Evolutionary conservation across 2,888 invertebrate species (phyloP), one percentile per base, ranked within the genome.

Genomic region (Deilephila porcellus): DNA sequence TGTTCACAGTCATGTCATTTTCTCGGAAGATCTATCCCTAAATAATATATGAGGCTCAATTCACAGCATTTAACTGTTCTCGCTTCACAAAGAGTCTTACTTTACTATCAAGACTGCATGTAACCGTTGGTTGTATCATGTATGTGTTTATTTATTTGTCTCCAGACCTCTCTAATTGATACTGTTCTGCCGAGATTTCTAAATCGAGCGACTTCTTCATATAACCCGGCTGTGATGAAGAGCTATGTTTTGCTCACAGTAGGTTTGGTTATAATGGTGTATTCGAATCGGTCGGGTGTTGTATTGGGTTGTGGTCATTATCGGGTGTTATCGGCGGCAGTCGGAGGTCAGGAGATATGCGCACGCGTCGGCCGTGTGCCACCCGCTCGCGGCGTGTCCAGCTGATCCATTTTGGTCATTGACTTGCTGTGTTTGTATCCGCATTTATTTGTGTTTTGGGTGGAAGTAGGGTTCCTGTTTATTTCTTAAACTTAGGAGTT

Each of bases 281-380:
- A 77, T 79, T 81, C 74, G 80, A 83, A 80, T 81, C 77, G 80
- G 81, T 77, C 78, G 79, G 77, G 81, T 82, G 83, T 80, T 71
- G n/a, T 71, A 60, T 60, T 59, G 80, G 85, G 78, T 77, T 82
- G 83, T 77, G 79, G 80, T 76, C 74, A 78, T 79, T 86, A 85
- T 86, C 85, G 75, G 67, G 71, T 75, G 83, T 84, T 88, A 87
- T 90, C 91, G 74, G 78, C 77, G 71, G 81, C 81, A 90, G 90
- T 90, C 91, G 78, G 76, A 87, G 93, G 93, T 92, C 93, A 91
- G 85, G 85, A 78, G 83, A 88, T 85, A 84, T 80, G 85, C 84
- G 88, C 93, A 93, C 91, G 92, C 92, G 90, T 83, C 87, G 83
- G 82, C 80, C 86, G 89, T 90, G 91, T 92, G 92, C 89, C 87